Evolutionary conservation across 2,888 invertebrate species (phyloP).

Genomic region (Lasioglossum oenotherae): DNA sequence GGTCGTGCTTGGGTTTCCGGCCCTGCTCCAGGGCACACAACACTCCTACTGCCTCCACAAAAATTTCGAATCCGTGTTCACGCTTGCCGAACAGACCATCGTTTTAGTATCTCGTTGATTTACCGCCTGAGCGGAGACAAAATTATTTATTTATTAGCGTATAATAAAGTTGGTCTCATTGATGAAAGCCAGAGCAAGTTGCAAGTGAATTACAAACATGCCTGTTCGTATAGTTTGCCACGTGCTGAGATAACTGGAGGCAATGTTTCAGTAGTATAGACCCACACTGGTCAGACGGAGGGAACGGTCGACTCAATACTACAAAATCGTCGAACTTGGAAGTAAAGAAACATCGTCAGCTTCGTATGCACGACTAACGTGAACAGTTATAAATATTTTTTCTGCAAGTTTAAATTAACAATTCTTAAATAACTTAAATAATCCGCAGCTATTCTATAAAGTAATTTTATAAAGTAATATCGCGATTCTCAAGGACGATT

Average conservation of each 20-base stretch:
- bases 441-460: neutral
- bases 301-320: neutral
- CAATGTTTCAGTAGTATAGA: neutral
- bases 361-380: neutral
- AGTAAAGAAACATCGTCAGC: neutral
- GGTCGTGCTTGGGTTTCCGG: conserved; percentile 30
- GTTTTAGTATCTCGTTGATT: neutral
- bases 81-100: neutral
- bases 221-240: neutral
- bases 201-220: neutral
- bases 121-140: neutral
- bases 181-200: neutral
- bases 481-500: neutral
- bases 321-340: neutral
- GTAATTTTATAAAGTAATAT: neutral
- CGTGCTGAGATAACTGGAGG: neutral
- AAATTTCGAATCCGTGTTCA: conserved; percentile 3
- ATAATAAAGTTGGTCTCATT: neutral
- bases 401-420: neutral
- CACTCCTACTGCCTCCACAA: neutral
- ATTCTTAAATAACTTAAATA: neutral
- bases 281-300: neutral
- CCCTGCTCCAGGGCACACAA: neutral
- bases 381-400: neutral
- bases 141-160: neutral